A percentile compares a stretch with the other conserved stretches of the same genome.
Evolutionary conservation across 1,140 invertebrate genomes (phyloP).

Genomic region (Nilaparvata lugens): DNA sequence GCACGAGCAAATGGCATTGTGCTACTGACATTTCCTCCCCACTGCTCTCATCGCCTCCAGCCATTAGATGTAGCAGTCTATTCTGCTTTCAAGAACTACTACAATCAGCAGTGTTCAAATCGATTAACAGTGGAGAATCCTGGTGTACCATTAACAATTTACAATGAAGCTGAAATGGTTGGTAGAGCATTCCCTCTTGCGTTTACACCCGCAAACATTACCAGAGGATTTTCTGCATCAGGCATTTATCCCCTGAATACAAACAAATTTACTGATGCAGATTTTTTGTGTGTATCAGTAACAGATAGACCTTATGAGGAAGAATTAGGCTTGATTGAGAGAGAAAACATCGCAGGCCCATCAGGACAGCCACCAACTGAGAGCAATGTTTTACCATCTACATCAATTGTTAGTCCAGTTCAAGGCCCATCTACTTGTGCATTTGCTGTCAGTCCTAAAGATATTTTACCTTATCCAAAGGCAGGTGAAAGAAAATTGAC

Average conservation of each 20-base stretch:
- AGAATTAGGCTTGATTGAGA: too few relatives aligned
- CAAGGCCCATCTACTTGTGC: too few relatives aligned
- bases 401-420: too few relatives aligned
- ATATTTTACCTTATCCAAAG: too few relatives aligned
- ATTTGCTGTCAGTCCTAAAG: too few relatives aligned
- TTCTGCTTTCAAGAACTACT: constrained; percentile 1
- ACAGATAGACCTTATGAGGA: constrained; percentile 33
- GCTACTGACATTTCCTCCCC: constrained; percentile 27
- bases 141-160: background rate
- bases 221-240: constrained; percentile 26
- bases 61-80: constrained; percentile 31
- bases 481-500: too few relatives aligned
- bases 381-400: too few relatives aligned
- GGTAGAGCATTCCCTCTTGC: background rate
- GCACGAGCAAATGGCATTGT: constrained; percentile 21
- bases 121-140: background rate
- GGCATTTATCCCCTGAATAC: constrained; percentile 33
- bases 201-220: constrained; percentile 25
- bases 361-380: too few relatives aligned
- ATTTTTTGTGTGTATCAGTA: constrained; percentile 29
- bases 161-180: background rate
- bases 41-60: constrained; percentile 26
- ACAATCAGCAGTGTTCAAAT: background rate
- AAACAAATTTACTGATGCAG: constrained; percentile 30
- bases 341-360: too few relatives aligned